These are phyloP conservation scores for Lycodopsis pacificus DNA, from an alignment of 2,797 vertebrate genomes.

Conservation along the genomic window DNA sequence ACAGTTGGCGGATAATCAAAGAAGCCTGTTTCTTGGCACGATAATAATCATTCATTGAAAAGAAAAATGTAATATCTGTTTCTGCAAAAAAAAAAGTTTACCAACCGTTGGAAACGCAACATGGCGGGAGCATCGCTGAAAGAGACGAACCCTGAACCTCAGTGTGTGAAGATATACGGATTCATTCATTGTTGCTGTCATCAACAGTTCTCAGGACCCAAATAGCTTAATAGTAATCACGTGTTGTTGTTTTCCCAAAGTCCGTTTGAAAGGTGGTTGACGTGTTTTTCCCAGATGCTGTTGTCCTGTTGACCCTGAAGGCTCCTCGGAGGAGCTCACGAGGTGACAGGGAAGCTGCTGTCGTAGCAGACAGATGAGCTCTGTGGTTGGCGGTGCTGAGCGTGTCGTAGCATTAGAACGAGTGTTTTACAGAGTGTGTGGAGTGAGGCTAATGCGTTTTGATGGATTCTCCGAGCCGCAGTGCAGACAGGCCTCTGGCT, in stretches of 20 bases:
- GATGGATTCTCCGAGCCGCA: slow-evolving; percentile 12
- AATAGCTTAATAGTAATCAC: too few relatives aligned
- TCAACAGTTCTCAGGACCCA: too few relatives aligned
- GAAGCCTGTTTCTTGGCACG: neutral
- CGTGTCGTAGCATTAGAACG: slow-evolving; percentile 18
- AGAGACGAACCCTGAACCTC: too few relatives aligned
- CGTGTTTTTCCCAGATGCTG: neutral
- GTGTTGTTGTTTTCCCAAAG: too few relatives aligned
- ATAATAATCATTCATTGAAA: too few relatives aligned
- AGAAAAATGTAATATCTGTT: too few relatives aligned
- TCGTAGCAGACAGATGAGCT: neutral
- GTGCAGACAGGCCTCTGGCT: slow-evolving; percentile 10
- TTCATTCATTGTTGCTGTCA: too few relatives aligned
- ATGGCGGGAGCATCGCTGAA: too few relatives aligned
- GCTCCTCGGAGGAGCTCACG: neutral
- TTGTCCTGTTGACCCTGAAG: neutral
- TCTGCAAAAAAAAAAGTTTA: too few relatives aligned
- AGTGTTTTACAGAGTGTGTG: neutral
- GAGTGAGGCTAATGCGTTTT: slow-evolving; percentile 31
- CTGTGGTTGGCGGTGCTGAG: neutral
- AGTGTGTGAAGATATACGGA: too few relatives aligned
- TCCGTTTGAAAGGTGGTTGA: neutral
- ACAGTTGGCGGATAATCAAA: neutral
- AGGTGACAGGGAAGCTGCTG: neutral
- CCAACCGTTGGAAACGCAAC: too few relatives aligned